phyloP scores from a whole-genome alignment of 2,113 vertebrate species.

The Bubalus kerabau region DNA sequence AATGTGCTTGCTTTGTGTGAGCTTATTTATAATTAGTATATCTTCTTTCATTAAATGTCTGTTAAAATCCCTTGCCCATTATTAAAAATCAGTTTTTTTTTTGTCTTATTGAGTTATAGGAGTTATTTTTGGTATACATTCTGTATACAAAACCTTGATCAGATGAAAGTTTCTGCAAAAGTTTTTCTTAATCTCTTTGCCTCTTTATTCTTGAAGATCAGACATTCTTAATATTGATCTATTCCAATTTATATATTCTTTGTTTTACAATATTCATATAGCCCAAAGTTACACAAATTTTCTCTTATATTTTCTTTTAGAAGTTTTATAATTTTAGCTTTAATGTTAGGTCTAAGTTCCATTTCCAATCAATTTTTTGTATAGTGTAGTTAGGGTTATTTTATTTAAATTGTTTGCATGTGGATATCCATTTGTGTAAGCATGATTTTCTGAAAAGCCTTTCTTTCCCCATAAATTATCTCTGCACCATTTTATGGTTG shows the following conservation, averaged over 20 bases:
- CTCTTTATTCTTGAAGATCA: background rate
- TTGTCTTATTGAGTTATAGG: background rate
- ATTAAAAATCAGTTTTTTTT: background rate
- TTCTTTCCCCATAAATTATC: background rate
- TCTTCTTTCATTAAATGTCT: background rate
- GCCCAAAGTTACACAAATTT: background rate
- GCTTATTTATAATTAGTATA: background rate
- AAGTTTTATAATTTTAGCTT: background rate
- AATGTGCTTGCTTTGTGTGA: background rate
- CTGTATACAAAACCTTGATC: background rate
- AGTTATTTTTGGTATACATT: background rate
- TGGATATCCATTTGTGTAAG: background rate
- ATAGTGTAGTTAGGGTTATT: background rate
- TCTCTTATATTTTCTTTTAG: background rate
- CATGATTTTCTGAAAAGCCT: background rate
- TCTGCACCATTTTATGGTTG: background rate
- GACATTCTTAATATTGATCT: background rate
- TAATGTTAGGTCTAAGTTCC: background rate
- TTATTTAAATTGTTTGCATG: background rate
- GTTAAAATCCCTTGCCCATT: background rate
- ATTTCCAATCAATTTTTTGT: background rate
- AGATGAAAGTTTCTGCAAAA: background rate
- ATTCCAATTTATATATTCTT: background rate
- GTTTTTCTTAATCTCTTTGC: background rate
- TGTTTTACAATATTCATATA: background rate